A percentile compares a stretch with the other conserved stretches of the same genome.
phyloP scores from a whole-genome alignment of 2,797 vertebrate species.

The Sciaenops ocellatus region DNA sequence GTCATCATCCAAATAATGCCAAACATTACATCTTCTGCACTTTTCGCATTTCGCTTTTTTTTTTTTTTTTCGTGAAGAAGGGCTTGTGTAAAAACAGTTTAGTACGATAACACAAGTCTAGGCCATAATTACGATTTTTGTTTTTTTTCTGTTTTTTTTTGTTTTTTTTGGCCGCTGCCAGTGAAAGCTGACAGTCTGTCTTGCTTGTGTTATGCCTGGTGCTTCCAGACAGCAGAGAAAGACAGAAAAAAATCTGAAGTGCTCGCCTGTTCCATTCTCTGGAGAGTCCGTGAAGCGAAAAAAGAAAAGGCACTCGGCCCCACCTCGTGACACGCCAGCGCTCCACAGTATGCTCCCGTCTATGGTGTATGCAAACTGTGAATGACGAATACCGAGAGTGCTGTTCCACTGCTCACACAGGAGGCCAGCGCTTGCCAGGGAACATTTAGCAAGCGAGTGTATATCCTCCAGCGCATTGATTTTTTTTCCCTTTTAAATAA shows the following conservation, averaged over 20 bases:
- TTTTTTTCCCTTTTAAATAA: slow-evolving; percentile 36
- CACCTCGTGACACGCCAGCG: slow-evolving; percentile 63
- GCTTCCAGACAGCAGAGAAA: slow-evolving; percentile 51
- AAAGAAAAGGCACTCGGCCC: slow-evolving; percentile 60
- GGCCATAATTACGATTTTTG: slow-evolving; percentile 54
- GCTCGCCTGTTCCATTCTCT: slow-evolving; percentile 47
- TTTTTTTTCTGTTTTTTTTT: slow-evolving; percentile 3
- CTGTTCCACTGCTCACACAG: slow-evolving; percentile 64
- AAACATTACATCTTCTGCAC: slow-evolving; percentile 2
- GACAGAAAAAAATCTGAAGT: slow-evolving; percentile 23
- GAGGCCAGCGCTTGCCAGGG: slow-evolving; percentile 61
- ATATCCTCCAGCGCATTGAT: slow-evolving; percentile 55
- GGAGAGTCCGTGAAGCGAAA: slow-evolving; percentile 54
- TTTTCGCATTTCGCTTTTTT: neutral
- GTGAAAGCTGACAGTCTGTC: slow-evolving; percentile 53
- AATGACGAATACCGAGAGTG: slow-evolving; percentile 71
- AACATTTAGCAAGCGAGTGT: slow-evolving; percentile 56
- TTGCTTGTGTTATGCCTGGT: slow-evolving; percentile 40
- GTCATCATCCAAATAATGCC: slow-evolving; percentile 6
- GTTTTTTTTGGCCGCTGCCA: slow-evolving; percentile 16
- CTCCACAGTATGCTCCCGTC: slow-evolving; percentile 64
- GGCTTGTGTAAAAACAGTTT: slow-evolving; percentile 23
- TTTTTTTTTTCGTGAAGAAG: neutral
- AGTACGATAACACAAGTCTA: slow-evolving; percentile 20
- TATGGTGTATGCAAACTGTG: slow-evolving; percentile 73